phyloP scores from a whole-genome alignment of 1,140 invertebrate genomes.

The Cotesia chilonis region DNA sequence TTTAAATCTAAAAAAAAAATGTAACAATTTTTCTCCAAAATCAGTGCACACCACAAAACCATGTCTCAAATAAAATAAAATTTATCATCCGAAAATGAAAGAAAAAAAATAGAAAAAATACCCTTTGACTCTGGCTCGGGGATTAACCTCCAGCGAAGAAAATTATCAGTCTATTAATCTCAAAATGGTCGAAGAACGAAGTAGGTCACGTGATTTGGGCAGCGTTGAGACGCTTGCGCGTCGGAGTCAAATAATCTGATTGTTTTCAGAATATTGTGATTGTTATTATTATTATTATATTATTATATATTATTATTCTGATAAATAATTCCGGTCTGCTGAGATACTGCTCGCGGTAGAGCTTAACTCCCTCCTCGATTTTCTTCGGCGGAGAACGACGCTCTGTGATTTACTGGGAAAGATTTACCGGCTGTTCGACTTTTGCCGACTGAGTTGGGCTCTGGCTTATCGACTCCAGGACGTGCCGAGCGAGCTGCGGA shows the following conservation, averaged over 20 bases:
- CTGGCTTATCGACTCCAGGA: constrained; percentile 60
- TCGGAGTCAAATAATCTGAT: constrained; percentile 55
- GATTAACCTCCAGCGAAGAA: not conserved
- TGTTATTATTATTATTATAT: no score
- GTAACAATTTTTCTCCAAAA: no score
- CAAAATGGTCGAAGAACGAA: constrained; percentile 46
- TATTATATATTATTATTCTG: constrained; percentile 47
- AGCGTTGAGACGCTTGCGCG: constrained; percentile 52
- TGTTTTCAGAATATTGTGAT: constrained; percentile 53
- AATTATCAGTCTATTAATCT: constrained; percentile 46
- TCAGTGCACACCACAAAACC: no score
- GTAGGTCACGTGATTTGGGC: constrained; percentile 63
- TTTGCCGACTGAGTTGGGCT: constrained; percentile 60
- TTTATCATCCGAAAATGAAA: no score
- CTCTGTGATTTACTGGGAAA: constrained; percentile 48
- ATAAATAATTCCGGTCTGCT: constrained; percentile 55
- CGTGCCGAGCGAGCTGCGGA: constrained; percentile 58
- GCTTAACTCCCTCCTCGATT: constrained; percentile 45
- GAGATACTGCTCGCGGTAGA: constrained; percentile 59
- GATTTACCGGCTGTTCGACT: constrained; percentile 42
- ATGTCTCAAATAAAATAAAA: no score
- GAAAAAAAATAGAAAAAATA: no score
- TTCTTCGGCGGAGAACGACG: constrained; percentile 53
- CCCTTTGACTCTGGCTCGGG: no score
- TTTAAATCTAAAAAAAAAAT: no score